A percentile compares a stretch with the other conserved stretches of the same genome.
These are phyloP conservation scores for Protodeltote pygarga DNA, from an alignment of 2,888 invertebrate species.

Conservation along the genomic window DNA sequence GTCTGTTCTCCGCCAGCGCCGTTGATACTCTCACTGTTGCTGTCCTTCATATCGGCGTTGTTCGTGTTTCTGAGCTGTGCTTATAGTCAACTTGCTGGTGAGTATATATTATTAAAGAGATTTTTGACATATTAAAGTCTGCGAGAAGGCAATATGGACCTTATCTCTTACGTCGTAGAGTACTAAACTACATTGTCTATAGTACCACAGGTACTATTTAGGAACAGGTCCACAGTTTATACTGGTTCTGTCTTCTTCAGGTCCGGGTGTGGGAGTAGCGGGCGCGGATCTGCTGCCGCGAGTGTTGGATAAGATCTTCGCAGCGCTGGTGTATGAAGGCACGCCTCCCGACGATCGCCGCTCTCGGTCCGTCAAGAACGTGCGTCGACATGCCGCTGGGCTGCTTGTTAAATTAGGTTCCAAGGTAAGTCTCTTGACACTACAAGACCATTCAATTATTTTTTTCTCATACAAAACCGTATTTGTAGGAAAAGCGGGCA, in stretches of 20 bases:
- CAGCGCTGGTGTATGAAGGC: conserved; percentile 91
- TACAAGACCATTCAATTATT: not conserved
- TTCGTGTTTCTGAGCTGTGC: conserved; percentile 97
- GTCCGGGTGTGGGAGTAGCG: conserved; percentile 74
- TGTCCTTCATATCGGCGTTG: conserved; percentile 97
- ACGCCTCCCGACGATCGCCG: conserved; percentile 88
- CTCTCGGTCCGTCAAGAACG: conserved; percentile 92
- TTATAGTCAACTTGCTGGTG: conserved; percentile 91
- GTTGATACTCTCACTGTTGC: conserved; percentile 91
- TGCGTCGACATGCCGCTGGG: conserved; percentile 95
- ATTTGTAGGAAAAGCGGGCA: not conserved
- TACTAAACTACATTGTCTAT: too few relatives aligned
- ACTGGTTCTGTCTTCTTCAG: conserved; percentile 44
- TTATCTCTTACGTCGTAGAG: too few relatives aligned
- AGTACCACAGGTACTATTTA: too few relatives aligned
- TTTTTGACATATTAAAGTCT: too few relatives aligned
- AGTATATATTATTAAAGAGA: conserved; percentile 16
- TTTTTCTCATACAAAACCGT: not conserved
- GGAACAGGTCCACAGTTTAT: not conserved
- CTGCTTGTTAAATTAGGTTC: conserved; percentile 96
- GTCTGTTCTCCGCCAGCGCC: conserved; percentile 92
- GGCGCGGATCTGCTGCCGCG: conserved; percentile 89
- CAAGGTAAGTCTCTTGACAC: conserved; percentile 76
- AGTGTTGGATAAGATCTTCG: conserved; percentile 96
- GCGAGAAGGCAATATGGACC: too few relatives aligned